Conservation (phyloP, 2,888 invertebrate genomes). For the Diplolepis rosae region DNA sequence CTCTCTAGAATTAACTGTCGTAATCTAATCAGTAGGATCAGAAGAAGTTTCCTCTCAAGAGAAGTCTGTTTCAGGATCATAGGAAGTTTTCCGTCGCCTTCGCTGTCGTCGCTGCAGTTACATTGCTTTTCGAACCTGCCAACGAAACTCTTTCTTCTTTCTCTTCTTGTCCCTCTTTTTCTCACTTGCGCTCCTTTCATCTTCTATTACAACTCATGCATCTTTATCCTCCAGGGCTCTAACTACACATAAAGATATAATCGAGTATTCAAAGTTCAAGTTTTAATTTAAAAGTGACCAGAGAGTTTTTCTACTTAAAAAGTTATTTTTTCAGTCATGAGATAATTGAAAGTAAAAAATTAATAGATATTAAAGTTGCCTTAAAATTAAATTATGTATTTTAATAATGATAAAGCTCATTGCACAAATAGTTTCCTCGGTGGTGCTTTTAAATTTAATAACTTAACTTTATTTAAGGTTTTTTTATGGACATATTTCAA, state of each 20-base stretch:
- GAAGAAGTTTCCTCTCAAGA: constrained; percentile 48
- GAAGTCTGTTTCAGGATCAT: constrained; percentile 46
- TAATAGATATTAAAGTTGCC: too few species aligned
- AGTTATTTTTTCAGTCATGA: too few species aligned
- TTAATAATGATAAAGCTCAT: too few species aligned
- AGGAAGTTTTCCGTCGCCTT: constrained; percentile 47
- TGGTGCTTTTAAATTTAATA: too few species aligned
- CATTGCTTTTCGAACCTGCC: constrained; percentile 20
- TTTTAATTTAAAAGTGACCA: not conserved
- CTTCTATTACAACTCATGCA: constrained; percentile 23
- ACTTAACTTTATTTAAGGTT: too few species aligned
- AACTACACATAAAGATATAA: not conserved
- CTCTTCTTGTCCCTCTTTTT: constrained; percentile 21
- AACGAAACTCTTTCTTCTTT: constrained; percentile 31
- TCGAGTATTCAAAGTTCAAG: not conserved
- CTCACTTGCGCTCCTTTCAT: constrained; percentile 23
- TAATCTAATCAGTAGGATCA: constrained; percentile 60
- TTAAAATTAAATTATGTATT: too few species aligned
- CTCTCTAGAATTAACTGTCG: constrained; percentile 55
- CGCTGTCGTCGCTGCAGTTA: constrained; percentile 31
- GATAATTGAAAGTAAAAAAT: too few species aligned
- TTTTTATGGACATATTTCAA: too few species aligned
- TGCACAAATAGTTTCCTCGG: too few species aligned
- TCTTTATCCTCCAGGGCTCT: not conserved
- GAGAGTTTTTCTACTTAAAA: not conserved